Evolutionary conservation across 2,888 invertebrate species (phyloP), one percentile per base, ranked within the genome.

Genomic region (Ypsolopha scabrella): DNA sequence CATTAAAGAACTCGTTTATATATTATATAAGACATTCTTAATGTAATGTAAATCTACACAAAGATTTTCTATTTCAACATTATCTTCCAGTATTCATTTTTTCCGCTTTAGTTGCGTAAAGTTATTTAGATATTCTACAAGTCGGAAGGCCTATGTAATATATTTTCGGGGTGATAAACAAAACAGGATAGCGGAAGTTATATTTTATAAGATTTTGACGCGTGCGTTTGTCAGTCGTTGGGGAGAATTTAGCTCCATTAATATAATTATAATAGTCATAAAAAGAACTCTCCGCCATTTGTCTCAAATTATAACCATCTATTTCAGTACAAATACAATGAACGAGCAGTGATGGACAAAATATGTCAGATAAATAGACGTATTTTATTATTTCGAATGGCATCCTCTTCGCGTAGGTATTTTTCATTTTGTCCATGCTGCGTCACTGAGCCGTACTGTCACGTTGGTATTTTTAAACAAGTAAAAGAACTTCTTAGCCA

Each of bases 131-230:
- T 75, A 75, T 69, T 69, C 71, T 63, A 68, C 67, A 68, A 68
- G 64, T 69, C 60, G 70, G 72, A 75, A 75, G 67, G 63, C 64
- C 65, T 70, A 59, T 65, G 65, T 67, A 70, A 77, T 76, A 77
- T 66, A 73, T 79, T 76, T 74, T 63, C 67, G 67, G 72, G 69
- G 77, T 75, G 73, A 80, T 75, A 75, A 76, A 75, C 73, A 72
- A 69, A 72, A 72, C 68, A 66, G 65, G 63, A 69, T 60, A 64
- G 63, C 66, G 70, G 65, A 72, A 73, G 73, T 73, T 72, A 71
- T 77, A 72, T 74, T 75, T 75, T 69, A 70, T 24, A 24, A 63
- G 63, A 56, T 62, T 65, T 68, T 59, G 64, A 64, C 63, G 57
- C 55, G 55, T 53, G 55, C 59, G 57, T 63, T 56, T 61, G 61